Percentiles rank a stretch among this genome's conserved stretches.
These are phyloP conservation scores for Leptinotarsa tumamoca DNA, from an alignment of 2,888 invertebrate genomes.

Conservation along the genomic window DNA sequence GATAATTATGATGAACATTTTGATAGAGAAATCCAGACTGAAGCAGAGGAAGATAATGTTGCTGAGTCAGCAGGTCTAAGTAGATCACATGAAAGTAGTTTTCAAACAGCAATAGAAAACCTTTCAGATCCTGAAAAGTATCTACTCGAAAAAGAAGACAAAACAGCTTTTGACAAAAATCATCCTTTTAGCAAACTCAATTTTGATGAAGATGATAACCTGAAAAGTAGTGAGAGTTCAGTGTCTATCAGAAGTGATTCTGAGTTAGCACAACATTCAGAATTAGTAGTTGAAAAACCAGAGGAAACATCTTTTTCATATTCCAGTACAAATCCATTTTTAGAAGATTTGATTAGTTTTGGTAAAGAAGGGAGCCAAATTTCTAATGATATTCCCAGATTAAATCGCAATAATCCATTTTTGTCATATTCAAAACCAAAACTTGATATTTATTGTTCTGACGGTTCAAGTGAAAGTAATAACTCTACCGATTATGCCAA, in stretches of 20 bases:
- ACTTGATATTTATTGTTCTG: background rate
- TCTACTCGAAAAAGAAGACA: background rate
- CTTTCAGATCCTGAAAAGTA: background rate
- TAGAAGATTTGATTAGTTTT: constrained; percentile 13
- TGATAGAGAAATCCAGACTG: background rate
- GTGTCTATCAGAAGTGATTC: background rate
- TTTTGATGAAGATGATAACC: background rate
- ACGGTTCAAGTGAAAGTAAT: constrained; percentile 15
- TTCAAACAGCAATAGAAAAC: background rate
- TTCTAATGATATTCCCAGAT: constrained; percentile 7
- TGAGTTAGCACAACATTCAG: background rate
- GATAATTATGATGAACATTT: background rate
- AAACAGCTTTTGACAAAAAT: background rate
- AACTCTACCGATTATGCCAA: constrained; percentile 31
- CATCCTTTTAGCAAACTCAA: constrained; percentile 24
- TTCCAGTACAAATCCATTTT: constrained; percentile 37
- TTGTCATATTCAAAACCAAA: constrained; percentile 18
- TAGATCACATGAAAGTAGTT: background rate
- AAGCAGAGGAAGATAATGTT: background rate
- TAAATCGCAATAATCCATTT: constrained; percentile 41
- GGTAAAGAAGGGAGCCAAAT: background rate
- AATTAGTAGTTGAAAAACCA: background rate
- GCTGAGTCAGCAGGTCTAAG: background rate
- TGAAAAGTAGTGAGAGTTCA: background rate
- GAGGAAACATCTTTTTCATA: constrained; percentile 1